These are phyloP conservation scores for Helogale parvula DNA, from an alignment of 2,113 vertebrate genomes.

Conservation along the genomic window DNA sequence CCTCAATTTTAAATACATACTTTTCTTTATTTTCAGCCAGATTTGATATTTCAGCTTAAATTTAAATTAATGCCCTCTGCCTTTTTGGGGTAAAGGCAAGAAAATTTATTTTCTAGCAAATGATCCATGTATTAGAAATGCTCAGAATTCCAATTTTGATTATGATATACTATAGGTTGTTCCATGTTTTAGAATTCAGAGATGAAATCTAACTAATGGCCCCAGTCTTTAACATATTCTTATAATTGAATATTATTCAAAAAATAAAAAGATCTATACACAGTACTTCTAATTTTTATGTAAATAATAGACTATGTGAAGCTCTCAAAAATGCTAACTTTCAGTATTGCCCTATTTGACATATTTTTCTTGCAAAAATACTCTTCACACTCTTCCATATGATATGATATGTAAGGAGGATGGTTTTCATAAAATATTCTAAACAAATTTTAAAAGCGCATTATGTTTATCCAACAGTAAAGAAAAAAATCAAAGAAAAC, in stretches of 20 bases:
- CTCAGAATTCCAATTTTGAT: neutral
- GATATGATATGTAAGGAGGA: neutral
- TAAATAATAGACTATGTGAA: conserved; percentile 22
- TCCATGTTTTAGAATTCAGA: conserved; percentile 43
- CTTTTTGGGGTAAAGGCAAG: conserved; percentile 54
- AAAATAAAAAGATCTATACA: neutral
- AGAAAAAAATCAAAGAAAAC: conserved; percentile 36
- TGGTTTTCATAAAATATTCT: conserved; percentile 35
- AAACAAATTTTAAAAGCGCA: conserved; percentile 15
- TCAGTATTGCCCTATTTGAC: neutral
- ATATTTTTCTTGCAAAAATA: neutral
- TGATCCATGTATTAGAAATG: conserved; percentile 23
- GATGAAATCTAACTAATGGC: neutral
- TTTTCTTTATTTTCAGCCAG: neutral
- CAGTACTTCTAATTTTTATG: neutral
- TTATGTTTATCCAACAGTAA: neutral
- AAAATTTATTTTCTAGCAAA: conserved; percentile 51
- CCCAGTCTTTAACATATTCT: neutral
- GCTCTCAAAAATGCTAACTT: neutral
- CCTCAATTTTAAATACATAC: conserved; percentile 37
- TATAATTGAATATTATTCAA: neutral
- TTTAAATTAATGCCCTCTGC: neutral
- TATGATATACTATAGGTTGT: neutral
- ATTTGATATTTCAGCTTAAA: conserved; percentile 38
- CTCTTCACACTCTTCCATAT: neutral